Evolutionary conservation across 1,140 invertebrate species (phyloP).

Genomic region (Drosophila equinoxialis): DNA sequence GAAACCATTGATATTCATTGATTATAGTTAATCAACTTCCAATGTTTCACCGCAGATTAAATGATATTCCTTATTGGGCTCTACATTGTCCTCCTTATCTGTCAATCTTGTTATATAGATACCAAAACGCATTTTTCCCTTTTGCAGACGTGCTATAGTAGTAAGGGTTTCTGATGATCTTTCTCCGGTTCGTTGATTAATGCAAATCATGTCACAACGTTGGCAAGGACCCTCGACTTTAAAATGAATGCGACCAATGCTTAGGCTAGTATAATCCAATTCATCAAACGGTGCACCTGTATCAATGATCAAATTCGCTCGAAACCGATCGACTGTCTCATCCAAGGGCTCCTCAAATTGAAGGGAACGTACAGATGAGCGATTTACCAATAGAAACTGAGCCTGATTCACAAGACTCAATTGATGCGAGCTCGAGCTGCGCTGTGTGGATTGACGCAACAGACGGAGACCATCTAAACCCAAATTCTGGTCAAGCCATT

Average conservation of each 20-base stretch:
- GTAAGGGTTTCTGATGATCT: constrained; percentile 93
- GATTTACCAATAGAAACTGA: constrained; percentile 93
- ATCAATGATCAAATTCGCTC: constrained; percentile 88
- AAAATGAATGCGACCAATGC: constrained; percentile 86
- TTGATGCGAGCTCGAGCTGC: constrained; percentile 40
- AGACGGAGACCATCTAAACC: constrained; percentile 87
- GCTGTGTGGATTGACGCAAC: constrained; percentile 85
- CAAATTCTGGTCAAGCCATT: constrained; percentile 90
- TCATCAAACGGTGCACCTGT: constrained; percentile 89
- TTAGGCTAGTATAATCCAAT: constrained; percentile 87
- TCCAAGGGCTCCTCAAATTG: constrained; percentile 85
- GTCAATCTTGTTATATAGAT: constrained; percentile 85
- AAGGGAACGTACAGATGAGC: constrained; percentile 88
- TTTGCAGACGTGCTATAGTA: constrained; percentile 89
- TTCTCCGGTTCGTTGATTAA: constrained; percentile 92
- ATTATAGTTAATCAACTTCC: constrained; percentile 5
- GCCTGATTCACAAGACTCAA: constrained; percentile 92
- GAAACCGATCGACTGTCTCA: constrained; percentile 86
- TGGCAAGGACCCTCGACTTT: constrained; percentile 91
- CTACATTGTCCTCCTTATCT: not conserved
- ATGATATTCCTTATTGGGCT: constrained; percentile 7
- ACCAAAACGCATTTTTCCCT: constrained; percentile 91
- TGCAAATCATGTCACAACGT: constrained; percentile 97
- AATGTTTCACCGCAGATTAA: constrained; percentile 54
- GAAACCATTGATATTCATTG: not conserved